Conservation (phyloP, 2,888 invertebrate genomes). For the Homarus gammarus region DNA sequence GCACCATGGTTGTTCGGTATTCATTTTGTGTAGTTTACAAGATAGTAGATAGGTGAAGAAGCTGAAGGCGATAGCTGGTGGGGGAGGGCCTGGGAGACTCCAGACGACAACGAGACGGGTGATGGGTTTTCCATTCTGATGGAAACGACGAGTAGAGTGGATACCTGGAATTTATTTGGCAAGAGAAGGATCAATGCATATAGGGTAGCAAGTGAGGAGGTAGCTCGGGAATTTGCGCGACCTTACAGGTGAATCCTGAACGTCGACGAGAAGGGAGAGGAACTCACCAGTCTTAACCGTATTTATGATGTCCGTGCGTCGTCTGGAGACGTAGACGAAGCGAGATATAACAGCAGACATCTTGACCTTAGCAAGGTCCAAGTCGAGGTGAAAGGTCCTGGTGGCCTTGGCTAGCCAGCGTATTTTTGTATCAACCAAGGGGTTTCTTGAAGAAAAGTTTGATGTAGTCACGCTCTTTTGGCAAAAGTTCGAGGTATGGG, state of each 20-base stretch:
- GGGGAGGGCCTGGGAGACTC: too few species aligned
- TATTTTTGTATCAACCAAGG: too few species aligned
- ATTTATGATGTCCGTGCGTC: constrained; percentile 19
- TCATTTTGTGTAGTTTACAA: constrained; percentile 22
- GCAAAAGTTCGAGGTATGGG: too few species aligned
- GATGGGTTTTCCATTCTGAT: too few species aligned
- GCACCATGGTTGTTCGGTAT: too few species aligned
- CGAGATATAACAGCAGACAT: constrained; percentile 34
- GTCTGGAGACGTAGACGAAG: constrained; percentile 31
- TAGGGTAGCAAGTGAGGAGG: too few species aligned
- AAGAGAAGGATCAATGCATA: too few species aligned
- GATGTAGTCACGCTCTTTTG: constrained; percentile 34
- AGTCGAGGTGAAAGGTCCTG: constrained; percentile 28
- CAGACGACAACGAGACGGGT: too few species aligned
- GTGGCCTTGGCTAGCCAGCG: too few species aligned
- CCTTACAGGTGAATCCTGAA: constrained; percentile 35
- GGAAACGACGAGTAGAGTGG: too few species aligned
- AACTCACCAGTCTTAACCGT: neutral
- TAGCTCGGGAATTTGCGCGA: constrained; percentile 24
- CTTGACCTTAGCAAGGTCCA: constrained; percentile 38
- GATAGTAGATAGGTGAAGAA: constrained; percentile 20
- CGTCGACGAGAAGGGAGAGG: constrained; percentile 10
- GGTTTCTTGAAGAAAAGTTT: constrained; percentile 25
- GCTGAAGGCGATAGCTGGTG: constrained; percentile 22
- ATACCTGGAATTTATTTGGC: too few species aligned